Conservation (phyloP, 2,113 vertebrate species). For the Delphinus delphis region DNA sequence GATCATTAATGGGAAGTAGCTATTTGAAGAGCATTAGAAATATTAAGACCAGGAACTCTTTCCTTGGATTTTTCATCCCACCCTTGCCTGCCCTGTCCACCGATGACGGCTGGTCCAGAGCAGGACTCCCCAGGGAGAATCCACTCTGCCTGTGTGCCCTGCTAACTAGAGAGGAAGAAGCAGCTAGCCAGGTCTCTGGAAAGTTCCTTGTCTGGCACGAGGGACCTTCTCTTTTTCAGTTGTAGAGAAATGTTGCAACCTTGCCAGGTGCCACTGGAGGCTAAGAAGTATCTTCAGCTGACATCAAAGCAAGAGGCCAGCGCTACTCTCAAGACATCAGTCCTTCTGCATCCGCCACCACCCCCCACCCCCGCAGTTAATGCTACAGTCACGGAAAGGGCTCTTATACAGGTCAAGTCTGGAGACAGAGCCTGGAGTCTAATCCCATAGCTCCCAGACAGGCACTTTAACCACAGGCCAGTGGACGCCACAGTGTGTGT, state of each 20-base stretch:
- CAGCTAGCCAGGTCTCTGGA: background rate
- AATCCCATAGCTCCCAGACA: no score
- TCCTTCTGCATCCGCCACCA: background rate
- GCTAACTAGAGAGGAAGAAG: background rate
- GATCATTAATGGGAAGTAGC: background rate
- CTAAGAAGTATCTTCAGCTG: background rate
- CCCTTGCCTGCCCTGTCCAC: no score
- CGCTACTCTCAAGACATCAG: background rate
- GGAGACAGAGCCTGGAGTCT: background rate
- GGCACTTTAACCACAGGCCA: background rate
- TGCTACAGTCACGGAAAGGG: no score
- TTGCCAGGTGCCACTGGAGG: background rate
- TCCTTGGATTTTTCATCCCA: background rate
- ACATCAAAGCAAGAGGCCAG: background rate
- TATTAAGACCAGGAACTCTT: no score
- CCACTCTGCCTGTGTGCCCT: background rate
- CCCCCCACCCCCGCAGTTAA: rapidly evolving
- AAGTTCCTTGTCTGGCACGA: background rate
- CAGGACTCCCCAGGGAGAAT: no score
- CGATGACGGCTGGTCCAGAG: background rate
- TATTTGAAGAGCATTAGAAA: background rate
- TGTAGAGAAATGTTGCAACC: background rate
- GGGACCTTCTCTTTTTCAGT: background rate
- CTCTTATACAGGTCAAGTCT: background rate
- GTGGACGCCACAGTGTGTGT: background rate